Base-by-base conservation (phyloP, 2,888 invertebrate genomes). In the Xanthorhoe spadicearia region DNA sequence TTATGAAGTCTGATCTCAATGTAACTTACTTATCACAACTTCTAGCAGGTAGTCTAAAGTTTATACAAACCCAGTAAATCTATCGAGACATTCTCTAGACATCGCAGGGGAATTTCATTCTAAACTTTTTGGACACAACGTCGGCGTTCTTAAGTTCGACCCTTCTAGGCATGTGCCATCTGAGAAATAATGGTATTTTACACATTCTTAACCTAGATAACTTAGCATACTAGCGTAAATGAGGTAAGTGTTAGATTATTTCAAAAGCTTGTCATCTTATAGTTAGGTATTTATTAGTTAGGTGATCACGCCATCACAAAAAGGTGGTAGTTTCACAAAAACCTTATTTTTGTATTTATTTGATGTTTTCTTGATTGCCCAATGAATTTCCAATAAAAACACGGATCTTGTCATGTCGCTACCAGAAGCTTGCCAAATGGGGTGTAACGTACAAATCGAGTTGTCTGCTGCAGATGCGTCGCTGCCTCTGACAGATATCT, bases 401-500 rank as follows among this genome's bases (percentile, higher is more conserved):
- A 18, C 6, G 28, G 51, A 63, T 59, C 59, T 35, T 54, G 62
- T 65, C 61, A 61, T 51, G 55, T 59, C 50, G 43, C 28, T 43
- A 43, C 17, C 61, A 53, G 58, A 48, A 59, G 53, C 61, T 56
- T 73, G 76, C 78, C 79, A 79, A 82, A 81, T 81, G 78, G 79
- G 71, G 80, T 82, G 80, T 80, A 79, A 74, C 74, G 75, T 76
- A 81, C 76, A 82, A 83, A 83, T 83, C 75, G 75, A 73, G 74
- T 75, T 82, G 83, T 71, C 73, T 57, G 75, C 61, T 78, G 80
- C 83, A 83, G 83, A 80, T 77, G 80, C 77, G 78, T 79, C 71
- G 72, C 71, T 74, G 73, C 53, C 77, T 84, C 74, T 75, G 84
- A 84, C 81, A 81, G 83, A 82, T 82, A 82, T 78, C 81, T n/a